Base-by-base conservation (phyloP, 1,140 invertebrate genomes). In the Calycopis cecrops region DNA sequence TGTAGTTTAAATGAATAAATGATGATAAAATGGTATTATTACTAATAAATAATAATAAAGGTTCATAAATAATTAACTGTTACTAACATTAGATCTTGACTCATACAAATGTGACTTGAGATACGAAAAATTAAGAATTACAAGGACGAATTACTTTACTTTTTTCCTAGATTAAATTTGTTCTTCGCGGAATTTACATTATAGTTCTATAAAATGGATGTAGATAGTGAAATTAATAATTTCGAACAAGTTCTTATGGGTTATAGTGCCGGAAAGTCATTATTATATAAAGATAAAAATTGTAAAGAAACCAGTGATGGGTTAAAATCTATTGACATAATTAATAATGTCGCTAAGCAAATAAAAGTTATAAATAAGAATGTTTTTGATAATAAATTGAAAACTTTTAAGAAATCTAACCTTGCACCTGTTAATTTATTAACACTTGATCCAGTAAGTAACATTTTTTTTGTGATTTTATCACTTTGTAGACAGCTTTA, bases 361-460 rank as follows among this genome's bases (percentile, higher is more conserved):
- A 47, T 55, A 33, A 10, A 35, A 35, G 38, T 9, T 16, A 16
- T 54, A 4, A 40, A 54, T 44, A 3, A 4, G 10, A 42, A 18
- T 33, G 51, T 1, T 18, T 9, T n/a, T 17, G 9, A 1, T 16
- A 35, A 11, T 6, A 34, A 34, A 17, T 21, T 34, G 34, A 40
- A 44, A 10, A 9, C 42, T 8, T 12, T 14, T 10, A 53, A 53
- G 21, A 64, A 60, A 35, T 59, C 56, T 2, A 34, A 52, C 9
- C 69, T 76, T 40, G 9, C 73, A 17, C 65, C 67, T 50, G 48
- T 79, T 10, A 65, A 68, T 55, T 54, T 61, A n/a, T 60, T 79
- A 17, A 37, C 55, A 35, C 42, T 8, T 4, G 11, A 55, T 48
- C 33, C 53, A 34, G 62, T 67, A 64, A 55, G 54, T 18, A 44